Evolutionary conservation across 37 sponge, comb jelly and placozoan species (phyloP).

Genomic region (Crambe crambe): DNA sequence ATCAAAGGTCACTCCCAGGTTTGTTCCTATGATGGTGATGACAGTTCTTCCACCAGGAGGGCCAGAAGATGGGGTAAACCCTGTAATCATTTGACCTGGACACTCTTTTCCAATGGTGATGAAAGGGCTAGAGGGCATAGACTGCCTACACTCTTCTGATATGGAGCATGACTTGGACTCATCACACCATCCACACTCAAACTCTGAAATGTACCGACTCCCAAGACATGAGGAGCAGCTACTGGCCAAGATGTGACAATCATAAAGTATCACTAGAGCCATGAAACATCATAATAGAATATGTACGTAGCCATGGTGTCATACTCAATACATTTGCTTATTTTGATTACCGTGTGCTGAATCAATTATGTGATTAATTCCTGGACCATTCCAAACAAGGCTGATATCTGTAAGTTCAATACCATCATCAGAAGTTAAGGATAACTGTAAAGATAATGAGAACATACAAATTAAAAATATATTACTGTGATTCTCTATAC

Average conservation of each 20-base stretch:
- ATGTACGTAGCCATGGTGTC: background rate
- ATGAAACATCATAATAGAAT: background rate
- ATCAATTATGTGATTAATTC: background rate
- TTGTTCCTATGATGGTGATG: constrained; percentile 65
- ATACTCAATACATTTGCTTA: background rate
- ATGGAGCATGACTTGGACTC: background rate
- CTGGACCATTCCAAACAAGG: constrained; percentile 3
- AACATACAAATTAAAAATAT: background rate
- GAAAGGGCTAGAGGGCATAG: background rate
- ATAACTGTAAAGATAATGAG: background rate
- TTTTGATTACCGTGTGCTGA: background rate
- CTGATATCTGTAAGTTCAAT: background rate
- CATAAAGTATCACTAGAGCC: constrained; percentile 35
- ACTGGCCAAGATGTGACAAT: constrained; percentile 17
- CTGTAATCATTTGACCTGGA: constrained; percentile 37
- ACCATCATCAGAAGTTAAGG: background rate
- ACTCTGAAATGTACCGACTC: constrained; percentile 14
- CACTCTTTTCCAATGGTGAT: constrained; percentile 19
- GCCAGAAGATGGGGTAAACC: constrained; percentile 50
- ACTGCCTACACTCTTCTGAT: background rate
- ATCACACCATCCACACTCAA: constrained; percentile 58
- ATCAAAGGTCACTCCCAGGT: constrained; percentile 54
- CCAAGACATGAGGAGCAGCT: constrained; percentile 53
- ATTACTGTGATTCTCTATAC: background rate
- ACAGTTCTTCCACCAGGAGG: constrained; percentile 66